Conservation (phyloP, 2,888 invertebrate species). For the Microctonus brassicae region DNA sequence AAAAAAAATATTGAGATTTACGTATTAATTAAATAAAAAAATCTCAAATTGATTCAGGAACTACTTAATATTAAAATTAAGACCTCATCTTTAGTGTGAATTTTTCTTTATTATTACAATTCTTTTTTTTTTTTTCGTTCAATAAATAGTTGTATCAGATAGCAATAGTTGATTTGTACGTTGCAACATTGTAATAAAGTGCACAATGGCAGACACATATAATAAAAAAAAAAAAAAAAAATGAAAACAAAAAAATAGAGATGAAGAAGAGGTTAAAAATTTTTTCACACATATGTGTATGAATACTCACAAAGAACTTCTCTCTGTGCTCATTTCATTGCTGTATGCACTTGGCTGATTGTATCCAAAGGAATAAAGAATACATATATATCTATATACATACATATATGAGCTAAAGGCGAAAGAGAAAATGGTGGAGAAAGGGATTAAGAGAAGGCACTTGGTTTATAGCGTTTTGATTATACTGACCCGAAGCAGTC, state of each 20-base stretch:
- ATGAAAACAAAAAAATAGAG: background rate
- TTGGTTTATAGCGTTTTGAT: slow-evolving; percentile 52
- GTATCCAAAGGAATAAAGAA: slow-evolving; percentile 41
- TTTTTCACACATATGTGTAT: too few species aligned
- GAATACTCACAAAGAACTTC: background rate
- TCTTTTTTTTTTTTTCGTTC: too few species aligned
- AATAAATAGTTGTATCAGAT: background rate
- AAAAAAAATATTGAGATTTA: too few species aligned
- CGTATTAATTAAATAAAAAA: too few species aligned
- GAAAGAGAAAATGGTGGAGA: background rate
- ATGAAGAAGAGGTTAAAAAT: background rate
- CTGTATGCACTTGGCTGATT: slow-evolving; percentile 30
- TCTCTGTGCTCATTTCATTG: background rate
- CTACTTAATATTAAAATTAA: too few species aligned
- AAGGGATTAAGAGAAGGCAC: slow-evolving; percentile 35
- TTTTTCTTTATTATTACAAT: too few species aligned
- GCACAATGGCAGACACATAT: background rate
- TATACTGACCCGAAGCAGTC: slow-evolving; percentile 48
- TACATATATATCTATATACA: background rate
- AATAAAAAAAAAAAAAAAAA: background rate
- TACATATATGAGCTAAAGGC: too few species aligned
- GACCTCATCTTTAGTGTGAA: too few species aligned
- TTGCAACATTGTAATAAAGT: background rate
- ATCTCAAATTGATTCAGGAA: too few species aligned
- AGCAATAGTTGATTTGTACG: background rate